phyloP scores from a whole-genome alignment of 2,888 invertebrate species.

The Agrochola lychnidis region DNA sequence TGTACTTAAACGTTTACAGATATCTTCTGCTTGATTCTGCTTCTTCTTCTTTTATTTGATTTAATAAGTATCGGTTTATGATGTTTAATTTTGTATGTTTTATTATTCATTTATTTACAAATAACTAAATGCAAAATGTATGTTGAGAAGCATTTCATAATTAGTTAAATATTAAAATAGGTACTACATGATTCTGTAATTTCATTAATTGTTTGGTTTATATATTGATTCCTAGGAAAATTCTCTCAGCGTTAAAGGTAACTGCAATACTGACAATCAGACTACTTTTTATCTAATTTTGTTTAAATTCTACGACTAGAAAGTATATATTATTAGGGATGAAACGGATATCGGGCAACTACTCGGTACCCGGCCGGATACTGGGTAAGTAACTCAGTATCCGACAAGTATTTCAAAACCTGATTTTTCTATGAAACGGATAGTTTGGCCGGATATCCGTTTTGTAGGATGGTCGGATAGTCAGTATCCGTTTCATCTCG shows the following conservation, averaged over 20 bases:
- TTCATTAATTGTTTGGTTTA: neutral
- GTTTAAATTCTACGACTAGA: conserved; percentile 14
- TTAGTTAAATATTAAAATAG: conserved; percentile 3
- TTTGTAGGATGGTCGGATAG: neutral
- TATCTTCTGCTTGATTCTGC: no score
- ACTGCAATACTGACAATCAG: conserved; percentile 26
- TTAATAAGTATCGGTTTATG: neutral
- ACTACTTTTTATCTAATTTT: conserved; percentile 12
- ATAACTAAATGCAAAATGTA: conserved; percentile 10
- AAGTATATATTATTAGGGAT: conserved; percentile 3
- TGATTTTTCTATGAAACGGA: neutral
- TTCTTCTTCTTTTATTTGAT: neutral
- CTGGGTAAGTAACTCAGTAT: neutral
- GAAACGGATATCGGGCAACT: neutral
- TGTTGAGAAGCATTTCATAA: neutral
- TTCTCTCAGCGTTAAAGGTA: neutral
- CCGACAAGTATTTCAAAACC: neutral
- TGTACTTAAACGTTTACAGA: no score
- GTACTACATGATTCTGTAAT: neutral
- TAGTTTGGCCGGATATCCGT: neutral
- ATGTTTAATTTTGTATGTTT: no score
- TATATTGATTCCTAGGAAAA: conserved; percentile 23
- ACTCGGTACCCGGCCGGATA: conserved; percentile 4
- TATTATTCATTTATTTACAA: neutral
- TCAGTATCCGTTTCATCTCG: neutral